A percentile compares a stretch with the other conserved stretches of the same genome.
Evolutionary conservation across 2,888 invertebrate species (phyloP).

Genomic region (Carabus problematicus): DNA sequence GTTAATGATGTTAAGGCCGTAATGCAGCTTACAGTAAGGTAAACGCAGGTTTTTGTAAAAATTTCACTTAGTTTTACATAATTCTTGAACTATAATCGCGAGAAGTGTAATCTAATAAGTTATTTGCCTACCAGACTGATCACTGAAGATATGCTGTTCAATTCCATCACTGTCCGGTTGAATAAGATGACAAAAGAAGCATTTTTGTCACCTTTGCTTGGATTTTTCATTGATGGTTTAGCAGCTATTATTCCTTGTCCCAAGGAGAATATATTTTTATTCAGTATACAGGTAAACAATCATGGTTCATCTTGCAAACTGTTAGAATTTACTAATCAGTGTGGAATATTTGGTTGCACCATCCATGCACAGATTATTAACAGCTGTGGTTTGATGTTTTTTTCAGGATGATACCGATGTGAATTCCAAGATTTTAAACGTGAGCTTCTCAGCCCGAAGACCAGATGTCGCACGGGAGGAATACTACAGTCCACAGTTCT

Average conservation of each 20-base stretch:
- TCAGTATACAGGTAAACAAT: constrained; percentile 77
- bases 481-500: constrained; percentile 86
- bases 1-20: constrained; percentile 92
- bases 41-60: background rate
- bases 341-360: too few species aligned
- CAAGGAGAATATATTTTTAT: constrained; percentile 89
- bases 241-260: constrained; percentile 93
- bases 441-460: constrained; percentile 88
- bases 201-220: constrained; percentile 86
- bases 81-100: too few species aligned
- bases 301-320: too few species aligned
- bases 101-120: background rate
- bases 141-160: constrained; percentile 92
- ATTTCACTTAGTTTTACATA: too few species aligned
- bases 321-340: too few species aligned
- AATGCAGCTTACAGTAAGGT: constrained; percentile 82
- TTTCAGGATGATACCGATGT: constrained; percentile 89
- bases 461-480: constrained; percentile 80
- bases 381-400: too few species aligned
- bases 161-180: constrained; percentile 91
- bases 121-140: constrained; percentile 74
- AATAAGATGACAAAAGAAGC: constrained; percentile 93
- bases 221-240: constrained; percentile 88
- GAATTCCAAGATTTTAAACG: constrained; percentile 85
- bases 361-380: too few species aligned